These are phyloP conservation scores for Bradypodion pumilum DNA, from an alignment of 2,797 vertebrate genomes.

Conservation along the genomic window DNA sequence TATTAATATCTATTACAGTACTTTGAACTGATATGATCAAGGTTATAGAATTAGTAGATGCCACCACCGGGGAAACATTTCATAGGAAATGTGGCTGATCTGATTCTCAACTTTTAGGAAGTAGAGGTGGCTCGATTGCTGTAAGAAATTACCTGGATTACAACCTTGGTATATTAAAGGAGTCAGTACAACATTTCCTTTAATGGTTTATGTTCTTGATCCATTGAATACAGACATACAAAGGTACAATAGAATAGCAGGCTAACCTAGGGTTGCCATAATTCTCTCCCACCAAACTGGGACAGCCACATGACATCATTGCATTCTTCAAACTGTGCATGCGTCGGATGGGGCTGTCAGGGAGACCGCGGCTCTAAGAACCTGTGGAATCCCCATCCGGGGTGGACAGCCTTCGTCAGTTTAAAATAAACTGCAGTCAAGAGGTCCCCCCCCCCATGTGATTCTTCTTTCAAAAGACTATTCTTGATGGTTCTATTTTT, in stretches of 20 bases:
- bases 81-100: slow-evolving; percentile 64
- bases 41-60: slow-evolving; percentile 74
- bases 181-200: neutral
- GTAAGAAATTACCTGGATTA: slow-evolving; percentile 53
- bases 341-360: too few species aligned
- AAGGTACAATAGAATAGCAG: neutral
- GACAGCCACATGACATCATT: too few species aligned
- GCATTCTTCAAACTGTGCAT: too few species aligned
- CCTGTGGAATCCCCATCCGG: too few species aligned
- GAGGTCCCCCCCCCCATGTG: too few species aligned
- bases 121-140: neutral
- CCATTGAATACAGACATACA: neutral
- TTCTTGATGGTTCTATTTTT: too few species aligned
- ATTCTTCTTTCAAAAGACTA: too few species aligned
- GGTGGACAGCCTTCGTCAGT: too few species aligned
- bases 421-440: too few species aligned
- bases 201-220: neutral
- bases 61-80: slow-evolving; percentile 70
- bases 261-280: too few species aligned
- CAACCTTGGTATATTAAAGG: slow-evolving; percentile 15
- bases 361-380: too few species aligned
- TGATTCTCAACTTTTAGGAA: slow-evolving; percentile 57
- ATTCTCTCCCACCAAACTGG: too few species aligned
- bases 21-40: slow-evolving; percentile 70
- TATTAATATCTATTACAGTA: slow-evolving; percentile 75